phyloP scores from a whole-genome alignment of 2,888 invertebrate genomes.

The Petrolisthes cinctipes region DNA sequence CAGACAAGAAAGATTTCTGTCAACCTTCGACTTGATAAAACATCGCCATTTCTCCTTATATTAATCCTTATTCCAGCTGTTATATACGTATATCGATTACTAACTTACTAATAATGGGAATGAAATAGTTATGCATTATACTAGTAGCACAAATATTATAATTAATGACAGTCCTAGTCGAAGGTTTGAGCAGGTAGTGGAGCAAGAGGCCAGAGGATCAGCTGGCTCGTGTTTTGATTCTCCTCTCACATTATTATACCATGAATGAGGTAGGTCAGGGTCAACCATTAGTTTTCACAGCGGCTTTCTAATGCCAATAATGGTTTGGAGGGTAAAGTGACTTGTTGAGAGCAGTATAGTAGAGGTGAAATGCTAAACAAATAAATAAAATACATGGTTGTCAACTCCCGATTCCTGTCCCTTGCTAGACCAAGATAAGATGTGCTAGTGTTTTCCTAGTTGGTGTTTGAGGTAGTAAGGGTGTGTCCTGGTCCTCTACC shows the following conservation, averaged over 20 bases:
- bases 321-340: neutral
- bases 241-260: conserved; percentile 24
- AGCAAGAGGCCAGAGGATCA: neutral
- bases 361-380: neutral
- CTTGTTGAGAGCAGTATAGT: neutral
- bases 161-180: no score
- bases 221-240: conserved; percentile 32
- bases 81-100: no score
- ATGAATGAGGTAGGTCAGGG: conserved; percentile 32
- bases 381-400: neutral
- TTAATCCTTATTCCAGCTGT: no score
- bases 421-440: neutral
- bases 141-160: no score
- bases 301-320: neutral
- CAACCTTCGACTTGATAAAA: no score
- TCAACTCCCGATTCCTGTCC: no score
- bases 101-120: no score
- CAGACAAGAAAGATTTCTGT: no score
- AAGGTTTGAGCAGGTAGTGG: no score
- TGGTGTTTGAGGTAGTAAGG: neutral
- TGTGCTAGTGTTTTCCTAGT: neutral
- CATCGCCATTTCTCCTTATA: no score
- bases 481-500: no score
- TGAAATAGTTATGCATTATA: no score
- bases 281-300: neutral